A percentile compares a stretch with the other conserved stretches of the same genome.
Conservation (phyloP, 2,113 vertebrate species). For the Ifrita kowaldi region DNA sequence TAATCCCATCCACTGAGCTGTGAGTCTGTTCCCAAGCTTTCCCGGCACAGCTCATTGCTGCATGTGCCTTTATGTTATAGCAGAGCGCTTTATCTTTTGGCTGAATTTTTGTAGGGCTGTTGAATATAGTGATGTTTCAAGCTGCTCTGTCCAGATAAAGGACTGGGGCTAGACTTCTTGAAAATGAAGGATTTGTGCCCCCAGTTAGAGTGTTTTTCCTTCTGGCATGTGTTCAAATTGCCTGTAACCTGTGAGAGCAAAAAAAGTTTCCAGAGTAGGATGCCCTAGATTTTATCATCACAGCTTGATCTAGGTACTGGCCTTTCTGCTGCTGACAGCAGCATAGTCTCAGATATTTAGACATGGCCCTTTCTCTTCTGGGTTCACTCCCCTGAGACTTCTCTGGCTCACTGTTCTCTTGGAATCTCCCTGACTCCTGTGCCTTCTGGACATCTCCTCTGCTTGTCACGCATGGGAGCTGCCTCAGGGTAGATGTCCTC, state of each 20-base stretch:
- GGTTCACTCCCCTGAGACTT: not conserved
- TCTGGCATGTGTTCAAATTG: not conserved
- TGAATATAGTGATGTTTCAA: not conserved
- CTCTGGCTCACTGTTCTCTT: not conserved
- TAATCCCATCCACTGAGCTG: conserved; percentile 12
- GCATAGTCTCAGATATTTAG: not conserved
- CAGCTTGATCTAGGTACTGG: not conserved
- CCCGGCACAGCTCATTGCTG: not conserved
- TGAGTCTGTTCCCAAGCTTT: not conserved
- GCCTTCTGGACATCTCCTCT: not conserved
- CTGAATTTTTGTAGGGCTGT: not conserved
- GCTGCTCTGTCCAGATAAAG: conserved; percentile 7
- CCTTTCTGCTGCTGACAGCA: not conserved
- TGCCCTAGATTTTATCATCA: not conserved
- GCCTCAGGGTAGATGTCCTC: not conserved
- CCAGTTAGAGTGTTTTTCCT: not conserved
- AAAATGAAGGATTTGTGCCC: not conserved
- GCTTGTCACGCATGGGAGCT: not conserved
- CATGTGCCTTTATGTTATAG: not conserved
- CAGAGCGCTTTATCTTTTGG: not conserved
- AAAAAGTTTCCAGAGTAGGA: not conserved
- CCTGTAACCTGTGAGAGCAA: not conserved
- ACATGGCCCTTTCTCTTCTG: not conserved
- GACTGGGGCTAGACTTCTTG: not conserved
- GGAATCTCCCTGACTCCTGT: not conserved